A percentile compares a stretch with the other conserved stretches of the same genome.
phyloP scores from a whole-genome alignment of 2,113 vertebrate genomes.

The Petrocephalus microphthalmus region DNA sequence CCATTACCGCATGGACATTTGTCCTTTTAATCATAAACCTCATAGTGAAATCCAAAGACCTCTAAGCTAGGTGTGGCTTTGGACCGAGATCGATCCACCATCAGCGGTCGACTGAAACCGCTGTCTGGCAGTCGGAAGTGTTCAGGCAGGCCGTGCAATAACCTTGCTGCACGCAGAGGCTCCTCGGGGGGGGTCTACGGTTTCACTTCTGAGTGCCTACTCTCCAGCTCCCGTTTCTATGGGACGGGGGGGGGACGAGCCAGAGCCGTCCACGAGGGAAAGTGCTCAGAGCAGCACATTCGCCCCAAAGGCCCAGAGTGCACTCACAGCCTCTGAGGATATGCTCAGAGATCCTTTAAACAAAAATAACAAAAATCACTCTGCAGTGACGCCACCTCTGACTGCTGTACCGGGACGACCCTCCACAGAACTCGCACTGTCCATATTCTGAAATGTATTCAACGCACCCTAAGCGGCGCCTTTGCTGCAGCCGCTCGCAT shows the following conservation, averaged over 20 bases:
- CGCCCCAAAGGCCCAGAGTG: constrained; percentile 23
- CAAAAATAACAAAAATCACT: background rate
- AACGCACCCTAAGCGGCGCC: background rate
- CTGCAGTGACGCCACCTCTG: background rate
- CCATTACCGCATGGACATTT: background rate
- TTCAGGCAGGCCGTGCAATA: background rate
- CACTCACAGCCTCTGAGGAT: background rate
- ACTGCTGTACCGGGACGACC: too few relatives aligned
- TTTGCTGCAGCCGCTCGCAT: background rate
- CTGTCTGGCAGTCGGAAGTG: background rate
- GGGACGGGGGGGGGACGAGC: background rate
- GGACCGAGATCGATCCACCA: background rate
- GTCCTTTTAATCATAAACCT: background rate
- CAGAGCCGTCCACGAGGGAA: constrained; percentile 9
- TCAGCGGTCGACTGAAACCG: background rate
- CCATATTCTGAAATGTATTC: background rate
- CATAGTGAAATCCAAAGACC: background rate
- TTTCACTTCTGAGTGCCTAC: background rate
- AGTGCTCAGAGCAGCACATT: constrained; percentile 19
- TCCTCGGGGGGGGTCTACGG: background rate
- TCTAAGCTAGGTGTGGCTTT: background rate
- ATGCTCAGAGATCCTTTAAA: background rate
- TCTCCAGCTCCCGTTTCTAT: constrained; percentile 13
- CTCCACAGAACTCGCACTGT: background rate
- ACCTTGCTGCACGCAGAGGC: background rate